Evolutionary conservation across 2,113 vertebrate genomes (phyloP), one percentile per base, ranked within the genome.

Genomic region (Carassius carassius): DNA sequence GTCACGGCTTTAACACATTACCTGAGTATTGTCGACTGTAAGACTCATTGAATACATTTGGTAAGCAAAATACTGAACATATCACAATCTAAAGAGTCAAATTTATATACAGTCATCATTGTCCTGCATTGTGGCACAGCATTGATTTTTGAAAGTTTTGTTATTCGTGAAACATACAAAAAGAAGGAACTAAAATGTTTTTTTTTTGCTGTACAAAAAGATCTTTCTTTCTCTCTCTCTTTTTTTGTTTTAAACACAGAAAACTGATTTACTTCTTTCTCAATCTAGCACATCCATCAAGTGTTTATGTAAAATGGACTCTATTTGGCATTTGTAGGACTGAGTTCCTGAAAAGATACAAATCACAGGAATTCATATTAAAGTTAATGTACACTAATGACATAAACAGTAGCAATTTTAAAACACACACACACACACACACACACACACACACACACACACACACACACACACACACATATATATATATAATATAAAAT

Each of bases 321-420:
- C 54, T 88, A 88, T 49, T 83, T 88, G 35, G 78, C 84, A 88
- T 78, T 74, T 51, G 47, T n/a, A 58, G 78, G 81, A 74, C 82
- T 60, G 81, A 86, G 58, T 84, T 88, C 85, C 87, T 88, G 85
- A 79, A 82, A 86, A 51, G 17, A 83, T 41, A 75, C 29, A 65
- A 80, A 79, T 0, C 29, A 32, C n/a, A 82, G 21, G 21, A 54
- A 56, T 44, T 60, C 1, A 63, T 9, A 63, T 10, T 17, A 60
- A 25, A 63, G 17, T 58, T 58, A 80, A 65, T 29, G 6, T 25
- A 25, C 41, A 67, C n/a, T 9, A 62, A 62, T 37, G 29, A 77
- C 4, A 56, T 37, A 44, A 14, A 16, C 37, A 54, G 17, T 19
- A 19, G 13, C 17, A 0, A 51, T 51, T 51, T 49, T 49, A 29